Percentiles rank a stretch among this genome's conserved stretches.
These are phyloP conservation scores for Gymnoscopelus microlampas DNA, from an alignment of 2,797 vertebrate genomes.

Conservation along the genomic window DNA sequence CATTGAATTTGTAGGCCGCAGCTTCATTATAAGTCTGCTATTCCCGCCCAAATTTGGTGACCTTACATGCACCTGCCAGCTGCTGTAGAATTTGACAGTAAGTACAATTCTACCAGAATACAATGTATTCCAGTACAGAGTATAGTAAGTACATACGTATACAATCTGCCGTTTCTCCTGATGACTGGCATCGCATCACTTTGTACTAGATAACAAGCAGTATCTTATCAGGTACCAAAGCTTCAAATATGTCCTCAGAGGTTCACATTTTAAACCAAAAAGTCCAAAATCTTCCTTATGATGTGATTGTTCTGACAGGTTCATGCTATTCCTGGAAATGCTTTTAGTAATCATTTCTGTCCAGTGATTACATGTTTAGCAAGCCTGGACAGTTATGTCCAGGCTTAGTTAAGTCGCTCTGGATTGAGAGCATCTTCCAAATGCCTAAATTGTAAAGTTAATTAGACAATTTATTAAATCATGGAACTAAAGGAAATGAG, in stretches of 20 bases:
- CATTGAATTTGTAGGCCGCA: slow-evolving; percentile 67
- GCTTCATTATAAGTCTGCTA: slow-evolving; percentile 59
- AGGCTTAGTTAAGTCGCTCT: too few species aligned
- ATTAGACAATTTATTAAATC: too few species aligned
- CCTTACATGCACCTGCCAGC: slow-evolving; percentile 50
- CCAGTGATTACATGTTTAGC: too few species aligned
- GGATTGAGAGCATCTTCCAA: too few species aligned
- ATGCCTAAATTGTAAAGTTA: too few species aligned
- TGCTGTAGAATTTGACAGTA: slow-evolving; percentile 47
- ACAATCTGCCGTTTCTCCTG: slow-evolving; percentile 15
- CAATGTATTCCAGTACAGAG: slow-evolving; percentile 10
- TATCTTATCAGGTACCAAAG: slow-evolving; percentile 19
- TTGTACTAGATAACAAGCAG: background rate
- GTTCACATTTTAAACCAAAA: background rate
- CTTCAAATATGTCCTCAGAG: background rate
- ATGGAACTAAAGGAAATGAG: too few species aligned
- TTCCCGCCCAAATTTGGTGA: slow-evolving; percentile 75
- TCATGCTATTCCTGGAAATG: too few species aligned
- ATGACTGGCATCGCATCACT: slow-evolving; percentile 22
- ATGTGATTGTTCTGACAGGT: too few species aligned
- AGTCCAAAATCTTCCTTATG: too few species aligned
- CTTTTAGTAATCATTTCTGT: too few species aligned
- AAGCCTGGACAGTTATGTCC: too few species aligned
- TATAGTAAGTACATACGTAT: background rate
- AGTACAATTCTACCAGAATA: slow-evolving; percentile 5